Evolutionary conservation across 2,113 vertebrate species (phyloP).

Genomic region (Leptocoma aspasia): DNA sequence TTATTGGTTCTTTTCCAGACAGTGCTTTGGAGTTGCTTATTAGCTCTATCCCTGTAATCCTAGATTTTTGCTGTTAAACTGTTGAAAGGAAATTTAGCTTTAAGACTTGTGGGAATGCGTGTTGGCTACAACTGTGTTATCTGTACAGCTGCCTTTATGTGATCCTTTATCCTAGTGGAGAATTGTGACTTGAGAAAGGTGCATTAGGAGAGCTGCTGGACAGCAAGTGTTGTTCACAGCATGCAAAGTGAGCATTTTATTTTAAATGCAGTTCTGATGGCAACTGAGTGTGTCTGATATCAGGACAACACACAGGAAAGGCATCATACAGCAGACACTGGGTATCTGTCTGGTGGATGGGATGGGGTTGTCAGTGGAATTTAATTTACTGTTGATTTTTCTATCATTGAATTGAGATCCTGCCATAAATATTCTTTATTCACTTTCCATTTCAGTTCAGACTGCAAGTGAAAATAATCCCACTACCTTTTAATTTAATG

Average conservation of each 20-base stretch:
- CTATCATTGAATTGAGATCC: background rate
- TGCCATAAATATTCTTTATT: background rate
- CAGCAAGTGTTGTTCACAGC: background rate
- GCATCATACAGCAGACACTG: background rate
- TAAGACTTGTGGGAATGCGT: slow-evolving; percentile 7
- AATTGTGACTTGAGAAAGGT: background rate
- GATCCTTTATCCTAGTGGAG: slow-evolving; percentile 16
- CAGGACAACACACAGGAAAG: background rate
- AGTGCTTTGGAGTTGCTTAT: slow-evolving; percentile 17
- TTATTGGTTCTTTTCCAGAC: slow-evolving; percentile 16
- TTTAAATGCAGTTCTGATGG: background rate
- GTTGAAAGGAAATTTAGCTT: slow-evolving; percentile 21
- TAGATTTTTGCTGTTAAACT: slow-evolving; percentile 31
- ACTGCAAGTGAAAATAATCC: background rate
- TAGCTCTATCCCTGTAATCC: slow-evolving; percentile 32
- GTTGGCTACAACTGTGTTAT: background rate
- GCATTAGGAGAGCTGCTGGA: slow-evolving; percentile 23
- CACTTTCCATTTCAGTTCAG: background rate
- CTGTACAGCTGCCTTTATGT: slow-evolving; percentile 1
- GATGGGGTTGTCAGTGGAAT: background rate
- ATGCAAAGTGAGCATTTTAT: background rate
- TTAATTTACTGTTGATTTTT: background rate
- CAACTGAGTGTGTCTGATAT: background rate
- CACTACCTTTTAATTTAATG: background rate
- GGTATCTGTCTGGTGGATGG: background rate